phyloP scores from a whole-genome alignment of 2,113 vertebrate genomes.

The Oreochromis niloticus region DNA sequence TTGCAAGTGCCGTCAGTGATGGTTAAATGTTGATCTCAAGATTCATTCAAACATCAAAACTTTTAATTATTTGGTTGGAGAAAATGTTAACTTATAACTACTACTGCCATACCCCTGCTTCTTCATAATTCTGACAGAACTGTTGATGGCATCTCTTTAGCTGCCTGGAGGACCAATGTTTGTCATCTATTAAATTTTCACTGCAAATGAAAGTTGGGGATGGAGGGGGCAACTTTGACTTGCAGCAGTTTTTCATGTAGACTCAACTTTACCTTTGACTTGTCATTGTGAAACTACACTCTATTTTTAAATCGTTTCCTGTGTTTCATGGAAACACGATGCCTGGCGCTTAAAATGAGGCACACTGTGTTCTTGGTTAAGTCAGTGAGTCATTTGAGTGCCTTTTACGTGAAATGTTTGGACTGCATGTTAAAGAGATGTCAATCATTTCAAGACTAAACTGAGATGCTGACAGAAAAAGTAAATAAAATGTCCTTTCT shows the following conservation, averaged over 20 bases:
- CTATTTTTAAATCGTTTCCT: neutral
- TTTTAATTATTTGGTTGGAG: too few species aligned
- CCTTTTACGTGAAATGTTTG: neutral
- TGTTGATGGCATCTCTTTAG: neutral
- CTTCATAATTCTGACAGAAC: neutral
- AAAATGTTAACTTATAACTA: too few species aligned
- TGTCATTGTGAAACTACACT: neutral
- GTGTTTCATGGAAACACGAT: neutral
- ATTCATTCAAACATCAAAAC: neutral
- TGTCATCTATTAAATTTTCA: neutral
- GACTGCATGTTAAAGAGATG: neutral
- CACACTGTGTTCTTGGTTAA: neutral
- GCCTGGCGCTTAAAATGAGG: neutral
- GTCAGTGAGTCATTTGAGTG: neutral
- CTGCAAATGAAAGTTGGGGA: neutral
- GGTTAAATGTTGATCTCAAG: neutral
- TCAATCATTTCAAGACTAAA: neutral
- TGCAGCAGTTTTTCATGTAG: neutral
- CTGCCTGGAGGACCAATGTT: neutral
- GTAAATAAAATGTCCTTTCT: neutral
- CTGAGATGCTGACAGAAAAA: fast-evolving
- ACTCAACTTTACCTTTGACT: neutral
- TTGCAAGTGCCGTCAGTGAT: neutral
- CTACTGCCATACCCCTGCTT: fast-evolving
- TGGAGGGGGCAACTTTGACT: neutral